phyloP scores from a whole-genome alignment of 2,797 vertebrate genomes.

The Poecilia velifera region DNA sequence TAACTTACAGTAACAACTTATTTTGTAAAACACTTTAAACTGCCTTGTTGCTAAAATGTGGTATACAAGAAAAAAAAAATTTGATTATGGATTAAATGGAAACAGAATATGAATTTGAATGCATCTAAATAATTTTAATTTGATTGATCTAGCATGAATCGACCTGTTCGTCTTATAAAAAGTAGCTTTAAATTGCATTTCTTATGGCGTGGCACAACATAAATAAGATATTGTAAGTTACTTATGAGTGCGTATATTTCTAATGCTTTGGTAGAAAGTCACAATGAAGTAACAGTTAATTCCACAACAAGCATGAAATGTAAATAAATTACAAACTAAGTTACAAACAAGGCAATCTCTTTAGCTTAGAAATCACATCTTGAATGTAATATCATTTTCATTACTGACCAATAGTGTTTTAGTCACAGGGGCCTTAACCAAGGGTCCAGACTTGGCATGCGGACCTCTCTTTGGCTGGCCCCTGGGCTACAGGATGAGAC shows the following conservation, averaged over 20 bases:
- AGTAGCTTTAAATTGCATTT: not conserved
- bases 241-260: not conserved
- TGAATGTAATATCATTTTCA: constrained; percentile 10
- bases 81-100: not conserved
- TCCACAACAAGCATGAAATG: not conserved
- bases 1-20: not conserved
- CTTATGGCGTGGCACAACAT: not conserved
- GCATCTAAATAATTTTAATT: not conserved
- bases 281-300: not conserved
- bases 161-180: not conserved
- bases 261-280: not conserved
- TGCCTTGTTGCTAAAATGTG: too few relatives aligned
- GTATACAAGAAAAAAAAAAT: too few relatives aligned
- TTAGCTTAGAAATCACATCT: not conserved
- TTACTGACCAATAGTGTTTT: constrained; percentile 14
- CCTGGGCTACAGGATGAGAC: constrained; percentile 70
- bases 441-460: constrained; percentile 55
- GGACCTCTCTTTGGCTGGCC: constrained; percentile 65
- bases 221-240: not conserved
- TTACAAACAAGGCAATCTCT: not conserved
- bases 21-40: too few relatives aligned
- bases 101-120: not conserved
- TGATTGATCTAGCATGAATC: not conserved
- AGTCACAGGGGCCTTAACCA: constrained; percentile 28
- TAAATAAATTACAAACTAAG: not conserved